phyloP scores from a whole-genome alignment of 2,797 vertebrate genomes.

The Sternotherus odoratus region DNA sequence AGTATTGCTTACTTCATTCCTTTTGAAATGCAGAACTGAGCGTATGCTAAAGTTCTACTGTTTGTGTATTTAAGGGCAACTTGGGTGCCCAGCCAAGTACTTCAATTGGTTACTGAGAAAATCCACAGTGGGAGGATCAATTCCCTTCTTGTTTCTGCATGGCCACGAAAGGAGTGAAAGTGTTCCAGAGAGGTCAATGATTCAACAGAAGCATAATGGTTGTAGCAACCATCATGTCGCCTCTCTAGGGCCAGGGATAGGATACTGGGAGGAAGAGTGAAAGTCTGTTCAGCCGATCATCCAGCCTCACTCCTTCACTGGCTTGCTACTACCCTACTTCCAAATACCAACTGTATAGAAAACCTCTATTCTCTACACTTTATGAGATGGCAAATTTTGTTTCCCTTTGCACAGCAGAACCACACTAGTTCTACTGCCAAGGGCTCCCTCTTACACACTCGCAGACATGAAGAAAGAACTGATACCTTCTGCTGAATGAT shows the following conservation, averaged over 20 bases:
- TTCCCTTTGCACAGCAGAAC: no score
- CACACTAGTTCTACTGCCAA: no score
- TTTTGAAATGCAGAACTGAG: background rate
- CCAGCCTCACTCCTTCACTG: background rate
- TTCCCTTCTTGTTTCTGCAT: background rate
- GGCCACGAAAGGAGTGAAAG: background rate
- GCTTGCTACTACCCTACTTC: background rate
- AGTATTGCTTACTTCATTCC: background rate
- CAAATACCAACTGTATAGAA: background rate
- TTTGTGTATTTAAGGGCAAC: background rate
- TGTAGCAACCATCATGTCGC: background rate
- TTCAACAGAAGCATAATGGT: background rate
- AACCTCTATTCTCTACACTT: background rate
- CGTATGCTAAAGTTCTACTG: background rate
- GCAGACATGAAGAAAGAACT: no score
- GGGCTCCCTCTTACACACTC: no score
- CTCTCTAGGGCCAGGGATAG: rapidly evolving
- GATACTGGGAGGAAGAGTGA: background rate
- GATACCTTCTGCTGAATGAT: no score
- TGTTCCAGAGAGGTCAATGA: background rate
- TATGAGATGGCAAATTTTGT: no score
- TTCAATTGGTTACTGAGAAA: background rate
- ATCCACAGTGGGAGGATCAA: background rate
- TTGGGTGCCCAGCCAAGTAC: background rate
- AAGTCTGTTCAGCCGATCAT: background rate